A percentile compares a stretch with the other conserved stretches of the same genome.
Conservation (phyloP, 1,140 invertebrate genomes). For the Pseudomyrmex flavicornis region DNA sequence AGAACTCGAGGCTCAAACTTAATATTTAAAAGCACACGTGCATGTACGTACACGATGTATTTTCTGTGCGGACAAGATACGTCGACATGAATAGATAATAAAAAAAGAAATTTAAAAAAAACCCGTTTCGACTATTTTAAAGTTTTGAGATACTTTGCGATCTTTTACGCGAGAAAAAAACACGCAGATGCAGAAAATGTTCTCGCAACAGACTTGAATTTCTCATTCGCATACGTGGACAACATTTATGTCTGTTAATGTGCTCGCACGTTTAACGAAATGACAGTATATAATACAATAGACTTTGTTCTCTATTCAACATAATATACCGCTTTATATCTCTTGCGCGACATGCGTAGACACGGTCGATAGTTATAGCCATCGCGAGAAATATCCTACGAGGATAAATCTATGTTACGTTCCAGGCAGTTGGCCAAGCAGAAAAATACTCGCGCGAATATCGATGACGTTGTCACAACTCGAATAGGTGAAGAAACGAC, state of each 20-base stretch:
- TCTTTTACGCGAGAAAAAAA: background rate
- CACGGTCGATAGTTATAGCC: conserved; percentile 27
- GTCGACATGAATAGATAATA: background rate
- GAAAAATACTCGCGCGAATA: conserved; percentile 32
- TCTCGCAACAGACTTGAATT: too few relatives aligned
- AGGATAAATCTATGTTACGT: conserved; percentile 48
- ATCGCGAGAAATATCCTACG: conserved; percentile 26
- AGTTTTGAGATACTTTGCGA: background rate
- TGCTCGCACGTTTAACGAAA: background rate
- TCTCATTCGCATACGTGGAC: background rate
- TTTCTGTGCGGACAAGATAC: background rate
- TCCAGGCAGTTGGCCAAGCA: background rate
- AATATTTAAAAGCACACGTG: conserved; percentile 29
- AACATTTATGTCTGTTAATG: background rate
- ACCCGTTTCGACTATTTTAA: background rate
- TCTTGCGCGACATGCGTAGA: conserved; percentile 5
- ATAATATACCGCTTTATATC: conserved; percentile 20
- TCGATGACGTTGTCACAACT: conserved; percentile 38
- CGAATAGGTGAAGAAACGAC: background rate
- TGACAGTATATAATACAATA: background rate
- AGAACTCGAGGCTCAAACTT: conserved; percentile 21
- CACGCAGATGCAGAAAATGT: background rate
- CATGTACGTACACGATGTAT: conserved; percentile 14
- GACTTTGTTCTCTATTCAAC: background rate
- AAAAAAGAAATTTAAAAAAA: background rate